These are phyloP conservation scores for Graphium colonna DNA, from an alignment of 2,888 invertebrate species.

Conservation along the genomic window DNA sequence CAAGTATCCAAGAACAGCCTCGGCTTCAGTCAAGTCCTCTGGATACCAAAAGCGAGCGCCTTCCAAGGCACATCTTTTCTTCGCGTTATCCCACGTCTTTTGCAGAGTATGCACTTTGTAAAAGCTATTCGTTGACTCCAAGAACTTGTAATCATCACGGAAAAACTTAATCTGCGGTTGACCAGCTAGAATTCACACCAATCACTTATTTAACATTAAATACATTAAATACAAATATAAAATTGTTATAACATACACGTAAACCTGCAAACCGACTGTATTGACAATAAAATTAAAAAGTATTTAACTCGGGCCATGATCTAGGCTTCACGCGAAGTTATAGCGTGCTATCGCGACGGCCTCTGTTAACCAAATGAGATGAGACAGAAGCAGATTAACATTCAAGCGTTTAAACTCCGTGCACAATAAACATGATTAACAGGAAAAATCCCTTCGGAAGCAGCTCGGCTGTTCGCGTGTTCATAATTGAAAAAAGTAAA, in stretches of 20 bases:
- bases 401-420: background rate
- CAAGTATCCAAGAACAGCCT: slow-evolving; percentile 38
- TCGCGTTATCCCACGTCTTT: slow-evolving; percentile 50
- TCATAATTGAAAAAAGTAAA: too few relatives aligned
- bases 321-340: background rate
- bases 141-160: slow-evolving; percentile 53
- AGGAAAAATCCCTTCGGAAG: slow-evolving; percentile 23
- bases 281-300: slow-evolving; percentile 26
- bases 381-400: slow-evolving; percentile 21
- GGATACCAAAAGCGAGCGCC: slow-evolving; percentile 56
- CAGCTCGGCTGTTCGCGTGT: too few relatives aligned
- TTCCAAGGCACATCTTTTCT: slow-evolving; percentile 46
- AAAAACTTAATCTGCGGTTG: slow-evolving; percentile 48
- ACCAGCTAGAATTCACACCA: slow-evolving; percentile 40
- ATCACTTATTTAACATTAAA: background rate
- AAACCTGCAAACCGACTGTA: slow-evolving; percentile 24
- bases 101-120: slow-evolving; percentile 58
- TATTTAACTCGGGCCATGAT: slow-evolving; percentile 26
- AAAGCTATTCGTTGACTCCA: slow-evolving; percentile 45
- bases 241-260: slow-evolving; percentile 30
- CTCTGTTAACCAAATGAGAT: slow-evolving; percentile 15
- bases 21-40: slow-evolving; percentile 44
- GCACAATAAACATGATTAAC: slow-evolving; percentile 26
- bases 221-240: background rate
- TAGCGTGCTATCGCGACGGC: slow-evolving; percentile 9